Base-by-base conservation (phyloP, 2,797 vertebrate genomes). In the Chelon auratus region DNA sequence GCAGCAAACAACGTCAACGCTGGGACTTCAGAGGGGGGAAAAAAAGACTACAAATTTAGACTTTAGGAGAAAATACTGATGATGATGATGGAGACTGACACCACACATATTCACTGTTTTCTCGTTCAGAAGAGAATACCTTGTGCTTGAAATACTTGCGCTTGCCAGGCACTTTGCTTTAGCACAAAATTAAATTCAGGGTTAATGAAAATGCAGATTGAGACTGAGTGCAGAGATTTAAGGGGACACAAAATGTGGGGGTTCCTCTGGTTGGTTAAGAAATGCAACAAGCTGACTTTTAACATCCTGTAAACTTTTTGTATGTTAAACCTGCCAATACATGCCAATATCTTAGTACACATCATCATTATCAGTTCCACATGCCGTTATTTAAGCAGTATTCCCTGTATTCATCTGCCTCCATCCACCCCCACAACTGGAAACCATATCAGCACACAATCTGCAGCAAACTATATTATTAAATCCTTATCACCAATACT, bases 1-100 rank as follows among this genome's bases (percentile, higher is more conserved):
- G 59, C 75, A 61, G 75, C 66, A 84, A 76, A 66, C 55, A 60
- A 12, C 20, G 43, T 57, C 55, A 79, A 80, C 63, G 75, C 4
- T 36, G 58, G 72, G 20, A 18, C 59, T 68, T 75, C 5, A 26
- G 14, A 43, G 6, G 61, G 61, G 26, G 37, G 48, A 57, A 6
- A 33, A 13, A 12, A 9, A 42, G 9, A 43, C 36, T 26, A 18
- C 37, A 37, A 11, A 62, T 59, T 58, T 15, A 48, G 17, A 42
- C 22, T 18, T 1, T 20, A 3, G 24, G 18, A 17, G 26, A 10
- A 40, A 63, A 65, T 66, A 18, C 72, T 13, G 33, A 62, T 14
- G 3, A 61, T 14, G 3, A 61, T 40, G 14, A 14, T 14, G 4
- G 11, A 4, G 7, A 50, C 33, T 33, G 43, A 52, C 20, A 30